Base-by-base conservation (phyloP, 2,888 invertebrate species). In the Hypomecis atomaria region DNA sequence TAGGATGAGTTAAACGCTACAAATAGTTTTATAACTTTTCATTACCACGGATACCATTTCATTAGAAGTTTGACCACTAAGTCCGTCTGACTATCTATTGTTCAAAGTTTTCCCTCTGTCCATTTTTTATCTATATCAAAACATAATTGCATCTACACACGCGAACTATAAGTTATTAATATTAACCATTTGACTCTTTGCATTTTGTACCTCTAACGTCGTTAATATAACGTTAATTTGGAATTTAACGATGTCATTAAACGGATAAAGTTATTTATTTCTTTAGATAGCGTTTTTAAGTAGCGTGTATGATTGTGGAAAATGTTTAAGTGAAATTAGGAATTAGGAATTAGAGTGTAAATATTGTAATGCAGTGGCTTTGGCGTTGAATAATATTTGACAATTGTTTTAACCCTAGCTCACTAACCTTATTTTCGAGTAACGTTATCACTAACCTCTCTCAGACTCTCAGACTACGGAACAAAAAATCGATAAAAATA, bases 121-220 rank as follows among this genome's bases (percentile, higher is more conserved):
- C n/a, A 10, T 23, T 47, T 37, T 13, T n/a, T 56, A 38, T 48
- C 40, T 55, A 45, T 55, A 6, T n/a, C 10, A 6, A 38, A 5
- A 4, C 23, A 44, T 82, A 82, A 82, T 82, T 77, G 77, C 55
- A 55, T 36, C 44, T 62, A 72, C 73, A 72, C 82, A 82, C 78
- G 82, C 82, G 53, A 80, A 66, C 50, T 63, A 65, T 59, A 67
- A 56, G 75, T 78, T 79, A 78, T 79, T 76, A 79, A 79, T 81
- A 76, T 69, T 68, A 73, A 67, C 59, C 69, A 67, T 71, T 67
- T 69, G 67, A 66, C 64, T 69, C 69, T 73, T 74, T 67, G 71
- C 70, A 72, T 77, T 77, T 67, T 64, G 68, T 63, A 55, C 56
- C 45, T 50, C 60, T 61, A 63, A 62, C 61, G 55, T 49, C 63